phyloP scores from a whole-genome alignment of 2,797 vertebrate species.

The Falco naumanni region DNA sequence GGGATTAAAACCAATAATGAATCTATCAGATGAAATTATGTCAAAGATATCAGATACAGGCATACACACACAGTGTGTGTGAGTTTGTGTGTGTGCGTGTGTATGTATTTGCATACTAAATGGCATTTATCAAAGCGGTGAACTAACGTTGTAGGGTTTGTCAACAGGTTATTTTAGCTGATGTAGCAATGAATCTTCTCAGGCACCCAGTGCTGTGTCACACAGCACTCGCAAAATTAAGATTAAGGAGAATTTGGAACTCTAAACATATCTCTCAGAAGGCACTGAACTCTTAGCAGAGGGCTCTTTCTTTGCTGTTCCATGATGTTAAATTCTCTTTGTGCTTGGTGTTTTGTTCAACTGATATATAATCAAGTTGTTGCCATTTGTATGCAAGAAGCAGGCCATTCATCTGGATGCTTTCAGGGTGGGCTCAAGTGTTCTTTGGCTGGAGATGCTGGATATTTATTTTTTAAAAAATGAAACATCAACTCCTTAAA shows the following conservation, averaged over 20 bases:
- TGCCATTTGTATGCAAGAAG: not conserved
- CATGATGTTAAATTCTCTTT: not conserved
- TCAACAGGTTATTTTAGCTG: not conserved
- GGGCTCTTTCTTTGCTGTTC: not conserved
- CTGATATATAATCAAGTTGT: not conserved
- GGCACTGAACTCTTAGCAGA: not conserved
- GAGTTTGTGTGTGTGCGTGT: accelerated
- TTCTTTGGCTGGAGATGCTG: not conserved
- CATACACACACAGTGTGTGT: not conserved
- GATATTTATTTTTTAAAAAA: not conserved
- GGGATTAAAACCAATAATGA: not conserved
- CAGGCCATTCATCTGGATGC: not conserved
- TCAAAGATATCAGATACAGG: not conserved
- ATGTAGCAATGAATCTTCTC: not conserved
- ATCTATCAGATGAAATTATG: not conserved
- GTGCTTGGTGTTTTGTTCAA: not conserved
- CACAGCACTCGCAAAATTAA: not conserved
- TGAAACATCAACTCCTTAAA: not conserved
- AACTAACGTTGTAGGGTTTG: not conserved
- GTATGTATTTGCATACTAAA: not conserved
- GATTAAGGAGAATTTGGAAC: not conserved
- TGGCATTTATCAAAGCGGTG: not conserved
- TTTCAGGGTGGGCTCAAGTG: not conserved
- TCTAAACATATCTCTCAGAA: not conserved
- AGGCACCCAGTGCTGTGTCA: not conserved